phyloP scores from a whole-genome alignment of 1,140 invertebrate genomes.

The Aradophagus sp. region DNA sequence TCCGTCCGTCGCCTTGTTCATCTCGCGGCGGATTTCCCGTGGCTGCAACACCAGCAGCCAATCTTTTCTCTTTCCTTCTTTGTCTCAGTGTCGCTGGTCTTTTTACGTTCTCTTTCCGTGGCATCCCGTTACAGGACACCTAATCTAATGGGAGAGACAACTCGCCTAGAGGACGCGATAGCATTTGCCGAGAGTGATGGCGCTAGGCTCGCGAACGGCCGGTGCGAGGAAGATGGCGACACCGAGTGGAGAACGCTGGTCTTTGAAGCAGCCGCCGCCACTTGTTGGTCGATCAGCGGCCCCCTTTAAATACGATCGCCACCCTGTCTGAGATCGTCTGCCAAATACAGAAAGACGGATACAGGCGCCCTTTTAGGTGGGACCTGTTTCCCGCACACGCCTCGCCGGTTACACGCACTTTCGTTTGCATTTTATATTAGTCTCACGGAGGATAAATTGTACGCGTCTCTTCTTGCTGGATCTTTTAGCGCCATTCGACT shows the following conservation, averaged over 20 bases:
- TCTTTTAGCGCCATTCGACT: conserved; percentile 47
- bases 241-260: conserved; percentile 59
- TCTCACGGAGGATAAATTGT: conserved; percentile 58
- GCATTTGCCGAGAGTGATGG: conserved; percentile 62
- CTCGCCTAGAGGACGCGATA: conserved; percentile 51
- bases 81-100: conserved; percentile 41
- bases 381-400: conserved; percentile 65
- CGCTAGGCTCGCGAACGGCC: background rate
- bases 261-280: conserved; percentile 73
- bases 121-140: conserved; percentile 61
- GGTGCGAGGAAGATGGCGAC: conserved; percentile 23
- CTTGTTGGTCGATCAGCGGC: conserved; percentile 73
- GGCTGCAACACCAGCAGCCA: conserved; percentile 36
- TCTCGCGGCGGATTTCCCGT: conserved; percentile 45
- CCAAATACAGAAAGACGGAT: conserved; percentile 60
- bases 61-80: conserved; percentile 24
- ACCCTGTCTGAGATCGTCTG: conserved; percentile 62
- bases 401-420: conserved; percentile 67
- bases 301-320: conserved; percentile 74
- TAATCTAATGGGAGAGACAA: conserved; percentile 71
- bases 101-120: conserved; percentile 61
- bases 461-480: conserved; percentile 33
- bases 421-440: conserved; percentile 69
- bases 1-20: conserved; percentile 39
- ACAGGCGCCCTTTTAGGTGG: conserved; percentile 69